Percentiles rank a stretch among this genome's conserved stretches.
Conservation (phyloP, 1,140 invertebrate genomes). For the Philopotamus ludificatus region DNA sequence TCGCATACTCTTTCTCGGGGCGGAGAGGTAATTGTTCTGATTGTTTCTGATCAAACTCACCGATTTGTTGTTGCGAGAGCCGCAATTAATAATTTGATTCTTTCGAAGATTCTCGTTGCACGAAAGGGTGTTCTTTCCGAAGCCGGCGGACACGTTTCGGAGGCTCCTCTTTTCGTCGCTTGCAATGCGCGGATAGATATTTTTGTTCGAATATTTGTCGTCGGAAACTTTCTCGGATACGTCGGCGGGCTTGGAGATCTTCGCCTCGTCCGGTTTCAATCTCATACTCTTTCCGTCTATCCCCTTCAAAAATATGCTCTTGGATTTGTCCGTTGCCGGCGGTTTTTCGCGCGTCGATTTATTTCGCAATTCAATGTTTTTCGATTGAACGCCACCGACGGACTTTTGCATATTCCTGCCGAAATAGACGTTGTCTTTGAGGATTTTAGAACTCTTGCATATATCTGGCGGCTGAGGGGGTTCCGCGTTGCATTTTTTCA, state of each 20-base stretch:
- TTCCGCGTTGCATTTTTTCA: conserved; percentile 17
- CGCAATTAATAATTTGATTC: conserved; percentile 6
- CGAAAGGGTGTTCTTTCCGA: too few relatives aligned
- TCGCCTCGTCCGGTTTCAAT: background rate
- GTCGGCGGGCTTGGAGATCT: background rate
- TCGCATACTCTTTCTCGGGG: conserved; percentile 51
- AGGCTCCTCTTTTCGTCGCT: background rate
- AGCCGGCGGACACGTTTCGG: too few relatives aligned
- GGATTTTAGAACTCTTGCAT: background rate
- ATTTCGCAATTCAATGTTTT: conserved; percentile 16
- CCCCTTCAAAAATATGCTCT: conserved; percentile 31
- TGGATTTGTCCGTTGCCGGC: conserved; percentile 23
- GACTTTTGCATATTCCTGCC: conserved; percentile 31
- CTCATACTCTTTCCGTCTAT: background rate
- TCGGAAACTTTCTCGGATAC: background rate
- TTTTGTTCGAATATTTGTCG: too few relatives aligned
- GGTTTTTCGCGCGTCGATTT: conserved; percentile 3
- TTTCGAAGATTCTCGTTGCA: too few relatives aligned
- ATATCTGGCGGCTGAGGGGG: background rate
- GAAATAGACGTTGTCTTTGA: conserved; percentile 26
- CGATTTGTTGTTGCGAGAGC: background rate
- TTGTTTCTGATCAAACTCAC: background rate
- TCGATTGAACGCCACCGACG: background rate
- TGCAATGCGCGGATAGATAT: too few relatives aligned
- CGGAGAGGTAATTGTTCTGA: conserved; percentile 40